Conservation (phyloP, 2,797 vertebrate genomes). For the Gymnocypris eckloni region DNA sequence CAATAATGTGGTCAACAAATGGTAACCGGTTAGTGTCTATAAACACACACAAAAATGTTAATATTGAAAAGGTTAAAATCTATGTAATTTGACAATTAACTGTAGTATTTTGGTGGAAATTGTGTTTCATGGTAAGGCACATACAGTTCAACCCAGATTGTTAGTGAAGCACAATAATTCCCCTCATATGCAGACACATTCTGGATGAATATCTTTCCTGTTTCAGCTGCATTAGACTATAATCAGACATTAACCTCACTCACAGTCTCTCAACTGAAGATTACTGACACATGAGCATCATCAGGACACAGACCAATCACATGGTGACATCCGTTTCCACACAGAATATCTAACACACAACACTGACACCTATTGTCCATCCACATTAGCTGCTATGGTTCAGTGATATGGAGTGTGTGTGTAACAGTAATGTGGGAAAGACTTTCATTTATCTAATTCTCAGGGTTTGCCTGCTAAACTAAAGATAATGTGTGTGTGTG, state of each 20-base stretch:
- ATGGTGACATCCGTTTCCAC: not conserved
- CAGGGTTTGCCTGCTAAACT: not conserved
- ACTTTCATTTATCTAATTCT: not conserved
- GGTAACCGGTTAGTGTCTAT: not conserved
- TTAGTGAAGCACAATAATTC: not conserved
- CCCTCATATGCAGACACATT: not conserved
- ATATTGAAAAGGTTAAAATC: not conserved
- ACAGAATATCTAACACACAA: constrained; percentile 64
- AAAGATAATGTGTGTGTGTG: not conserved
- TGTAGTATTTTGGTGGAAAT: not conserved
- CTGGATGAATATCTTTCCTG: not conserved
- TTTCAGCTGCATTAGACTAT: not conserved
- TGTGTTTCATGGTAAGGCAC: not conserved
- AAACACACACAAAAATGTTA: not conserved
- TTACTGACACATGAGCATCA: constrained; percentile 2
- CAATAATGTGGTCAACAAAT: not conserved
- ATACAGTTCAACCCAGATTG: not conserved
- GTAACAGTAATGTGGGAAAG: not conserved
- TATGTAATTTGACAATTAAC: not conserved
- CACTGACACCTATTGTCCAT: constrained; percentile 85
- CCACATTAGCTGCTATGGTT: constrained; percentile 39
- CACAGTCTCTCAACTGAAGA: not conserved
- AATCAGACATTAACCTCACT: not conserved
- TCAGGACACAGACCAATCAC: not conserved
- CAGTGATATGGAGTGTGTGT: not conserved